Percentiles rank a stretch among this genome's conserved stretches.
Conservation (phyloP, 2,888 invertebrate species). For the Psococerastis gibbosa region DNA sequence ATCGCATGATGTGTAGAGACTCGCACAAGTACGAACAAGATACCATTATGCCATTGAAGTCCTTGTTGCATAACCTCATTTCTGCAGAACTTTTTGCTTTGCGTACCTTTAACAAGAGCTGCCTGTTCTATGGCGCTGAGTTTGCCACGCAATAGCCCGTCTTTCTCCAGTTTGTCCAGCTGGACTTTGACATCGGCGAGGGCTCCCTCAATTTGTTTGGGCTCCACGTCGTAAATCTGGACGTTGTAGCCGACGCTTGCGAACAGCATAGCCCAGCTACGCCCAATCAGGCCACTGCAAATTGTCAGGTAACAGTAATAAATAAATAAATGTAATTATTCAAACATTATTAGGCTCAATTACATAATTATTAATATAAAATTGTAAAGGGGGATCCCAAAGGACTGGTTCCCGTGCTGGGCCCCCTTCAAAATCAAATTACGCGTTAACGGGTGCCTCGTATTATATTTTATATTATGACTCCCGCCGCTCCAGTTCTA, state of each 20-base stretch:
- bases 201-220: slow-evolving; percentile 53
- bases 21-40: no score
- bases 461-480: no score
- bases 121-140: slow-evolving; percentile 57
- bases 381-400: no score
- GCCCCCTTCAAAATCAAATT: no score
- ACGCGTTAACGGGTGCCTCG: no score
- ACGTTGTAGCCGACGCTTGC: slow-evolving; percentile 84
- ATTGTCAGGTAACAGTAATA: slow-evolving; percentile 9
- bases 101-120: slow-evolving; percentile 56
- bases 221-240: slow-evolving; percentile 62
- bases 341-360: no score
- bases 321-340: no score
- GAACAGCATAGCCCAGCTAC: slow-evolving; percentile 95
- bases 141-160: slow-evolving; percentile 55
- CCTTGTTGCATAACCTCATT: background rate
- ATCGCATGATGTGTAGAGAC: no score
- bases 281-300: slow-evolving; percentile 81
- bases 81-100: slow-evolving; percentile 13
- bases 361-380: no score
- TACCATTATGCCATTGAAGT: slow-evolving; percentile 8
- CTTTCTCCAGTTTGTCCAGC: slow-evolving; percentile 45
- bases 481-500: no score
- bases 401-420: no score
- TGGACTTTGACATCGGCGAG: slow-evolving; percentile 54